Base-by-base conservation (phyloP, 2,113 vertebrate genomes). In the Macaca nemestrina region DNA sequence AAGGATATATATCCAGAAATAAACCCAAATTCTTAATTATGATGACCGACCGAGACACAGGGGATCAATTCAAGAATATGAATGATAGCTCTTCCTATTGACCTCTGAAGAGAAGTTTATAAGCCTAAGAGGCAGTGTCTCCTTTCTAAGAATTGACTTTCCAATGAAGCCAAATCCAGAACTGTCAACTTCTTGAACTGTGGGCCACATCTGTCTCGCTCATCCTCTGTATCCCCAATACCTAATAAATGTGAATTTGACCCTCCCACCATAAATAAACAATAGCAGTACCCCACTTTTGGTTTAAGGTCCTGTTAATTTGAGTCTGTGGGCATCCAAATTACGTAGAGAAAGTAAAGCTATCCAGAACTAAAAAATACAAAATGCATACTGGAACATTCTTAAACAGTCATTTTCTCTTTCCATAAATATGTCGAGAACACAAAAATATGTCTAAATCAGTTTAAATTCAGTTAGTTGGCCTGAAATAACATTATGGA, bases 1-100 rank as follows among this genome's bases (percentile, higher is more conserved):
- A 55, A 73, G 40, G 68, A 45, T 32, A 83, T 59, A 8, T 85
- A 38, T 50, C 89, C 75, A 79, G 86, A 91, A 93, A 72, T 52
- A 85, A 80, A 84, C 48, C 55, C 82, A 93, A n/a, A 83, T 89
- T 78, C 45, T 96, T 95, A 82, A 55, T 88, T 82, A 40, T 68
- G n/a, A 52, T 32, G 45, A 35, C 79, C 8, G 10, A 80, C n/a
- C 52, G 12, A 70, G 55, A 64, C 23, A 76, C 22, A 40, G 2
- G 17, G 30, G 35, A 72, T 61, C 73, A 64, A 10, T 38, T 68
- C 43, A 75, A 75, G 73, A 83, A 55, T 81, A 13, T 85, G 17
- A 86, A 40, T 52, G 70, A 73, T 75, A 93, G 52, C 35, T 93
- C 68, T 97, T 96, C 52, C 88, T 61, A 27, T 0, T 80, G 45